A percentile compares a stretch with the other conserved stretches of the same genome.
Conservation (phyloP, 2,797 vertebrate species). For the Urophycis tenuis region DNA sequence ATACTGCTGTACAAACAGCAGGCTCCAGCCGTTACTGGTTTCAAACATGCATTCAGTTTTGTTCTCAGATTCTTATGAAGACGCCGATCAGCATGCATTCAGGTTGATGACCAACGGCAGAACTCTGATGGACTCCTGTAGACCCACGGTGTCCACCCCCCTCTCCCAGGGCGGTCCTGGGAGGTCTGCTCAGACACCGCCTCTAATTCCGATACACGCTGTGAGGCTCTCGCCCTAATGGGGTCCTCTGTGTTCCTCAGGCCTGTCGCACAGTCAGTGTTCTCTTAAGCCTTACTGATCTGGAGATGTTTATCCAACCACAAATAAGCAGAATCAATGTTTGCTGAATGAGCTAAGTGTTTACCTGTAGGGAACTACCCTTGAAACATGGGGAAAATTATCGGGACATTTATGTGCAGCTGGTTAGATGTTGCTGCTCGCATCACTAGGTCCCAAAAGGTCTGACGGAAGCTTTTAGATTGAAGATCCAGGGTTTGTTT, state of each 20-base stretch:
- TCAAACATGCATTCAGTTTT: not conserved
- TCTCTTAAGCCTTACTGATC: not conserved
- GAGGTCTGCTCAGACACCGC: not conserved
- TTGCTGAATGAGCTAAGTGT: not conserved
- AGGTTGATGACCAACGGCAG: no score
- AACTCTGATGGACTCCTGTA: not conserved
- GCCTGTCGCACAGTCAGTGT: not conserved
- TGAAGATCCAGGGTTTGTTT: no score
- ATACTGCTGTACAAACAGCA: not conserved
- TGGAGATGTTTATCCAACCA: not conserved
- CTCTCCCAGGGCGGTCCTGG: not conserved
- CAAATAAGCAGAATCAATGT: constrained; percentile 1
- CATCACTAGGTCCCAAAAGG: not conserved
- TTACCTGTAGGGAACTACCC: not conserved
- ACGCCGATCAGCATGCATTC: no score
- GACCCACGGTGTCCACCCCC: not conserved
- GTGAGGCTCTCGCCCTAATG: not conserved
- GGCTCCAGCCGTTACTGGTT: not conserved
- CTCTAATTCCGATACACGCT: not conserved
- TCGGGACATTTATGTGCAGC: not conserved
- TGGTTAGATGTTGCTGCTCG: not conserved
- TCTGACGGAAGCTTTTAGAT: no score
- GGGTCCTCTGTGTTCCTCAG: not conserved
- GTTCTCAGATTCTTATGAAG: not conserved
- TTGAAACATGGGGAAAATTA: not conserved